Conservation (phyloP, 1,140 invertebrate genomes). For the Monochamus saltuarius region DNA sequence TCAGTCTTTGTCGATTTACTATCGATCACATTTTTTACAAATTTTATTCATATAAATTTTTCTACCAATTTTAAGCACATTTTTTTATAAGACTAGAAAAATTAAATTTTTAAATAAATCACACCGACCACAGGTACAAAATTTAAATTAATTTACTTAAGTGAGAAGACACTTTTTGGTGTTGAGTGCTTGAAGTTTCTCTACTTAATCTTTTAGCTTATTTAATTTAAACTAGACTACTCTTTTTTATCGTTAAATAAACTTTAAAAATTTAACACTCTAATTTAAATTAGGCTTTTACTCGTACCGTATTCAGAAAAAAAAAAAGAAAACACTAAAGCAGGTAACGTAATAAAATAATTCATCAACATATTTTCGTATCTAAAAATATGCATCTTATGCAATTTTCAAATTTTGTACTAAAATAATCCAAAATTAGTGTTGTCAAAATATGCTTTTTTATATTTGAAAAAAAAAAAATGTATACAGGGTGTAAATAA, state of each 20-base stretch:
- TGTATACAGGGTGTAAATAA: no score
- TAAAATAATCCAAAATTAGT: no score
- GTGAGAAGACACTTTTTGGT: slow-evolving; percentile 49
- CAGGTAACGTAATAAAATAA: slow-evolving; percentile 1
- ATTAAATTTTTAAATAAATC: slow-evolving; percentile 15
- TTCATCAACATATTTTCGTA: neutral
- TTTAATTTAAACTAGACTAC: slow-evolving; percentile 15
- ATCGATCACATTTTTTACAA: slow-evolving; percentile 38
- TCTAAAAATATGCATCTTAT: no score
- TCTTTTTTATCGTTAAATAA: slow-evolving; percentile 21
- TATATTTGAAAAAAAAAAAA: no score
- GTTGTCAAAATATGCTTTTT: no score
- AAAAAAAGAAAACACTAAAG: neutral
- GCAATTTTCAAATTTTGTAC: no score
- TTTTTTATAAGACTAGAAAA: slow-evolving; percentile 16
- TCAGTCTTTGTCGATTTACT: slow-evolving; percentile 43
- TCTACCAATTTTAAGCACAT: slow-evolving; percentile 28
- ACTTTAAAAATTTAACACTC: slow-evolving; percentile 17
- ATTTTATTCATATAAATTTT: slow-evolving; percentile 24
- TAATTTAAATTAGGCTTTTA: slow-evolving; percentile 13
- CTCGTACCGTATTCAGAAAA: neutral
- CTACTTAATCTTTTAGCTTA: neutral
- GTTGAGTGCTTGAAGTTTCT: slow-evolving; percentile 25
- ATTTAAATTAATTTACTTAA: slow-evolving; percentile 25
- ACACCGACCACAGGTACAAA: slow-evolving; percentile 39